Evolutionary conservation across 2,797 vertebrate species (phyloP).

Genomic region (Myotis vivesi): DNA sequence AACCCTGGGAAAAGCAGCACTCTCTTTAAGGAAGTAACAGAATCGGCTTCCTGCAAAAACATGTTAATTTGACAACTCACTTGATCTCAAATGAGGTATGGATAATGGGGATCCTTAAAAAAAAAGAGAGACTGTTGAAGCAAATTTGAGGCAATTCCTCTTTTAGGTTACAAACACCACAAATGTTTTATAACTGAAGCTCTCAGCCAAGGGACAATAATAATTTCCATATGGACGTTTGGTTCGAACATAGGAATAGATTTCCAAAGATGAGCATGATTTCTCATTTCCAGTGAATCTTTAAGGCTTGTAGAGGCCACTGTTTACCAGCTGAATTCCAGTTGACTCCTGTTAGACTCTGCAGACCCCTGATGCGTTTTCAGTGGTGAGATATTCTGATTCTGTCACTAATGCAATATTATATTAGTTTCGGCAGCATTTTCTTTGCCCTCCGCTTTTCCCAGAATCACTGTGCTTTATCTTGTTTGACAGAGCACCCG

Average conservation of each 20-base stretch:
- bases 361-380: neutral
- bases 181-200: constrained; percentile 52
- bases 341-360: neutral
- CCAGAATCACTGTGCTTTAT: neutral
- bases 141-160: constrained; percentile 56
- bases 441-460: neutral
- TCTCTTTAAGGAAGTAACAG: constrained; percentile 46
- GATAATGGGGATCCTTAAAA: constrained; percentile 32
- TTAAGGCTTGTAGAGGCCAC: neutral
- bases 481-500: neutral
- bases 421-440: neutral
- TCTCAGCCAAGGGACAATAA: constrained; percentile 42
- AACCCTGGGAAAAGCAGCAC: neutral
- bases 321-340: neutral
- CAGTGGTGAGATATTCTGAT: neutral
- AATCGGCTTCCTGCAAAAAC: constrained; percentile 8
- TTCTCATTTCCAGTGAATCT: neutral
- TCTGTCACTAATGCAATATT: neutral
- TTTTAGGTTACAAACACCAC: constrained; percentile 37
- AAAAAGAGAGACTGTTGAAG: constrained; percentile 44
- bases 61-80: neutral
- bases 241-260: constrained; percentile 18
- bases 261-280: constrained; percentile 26
- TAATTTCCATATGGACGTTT: constrained; percentile 34
- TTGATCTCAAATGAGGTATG: constrained; percentile 57